Conservation (phyloP, 2,797 vertebrate species). For the Parauchenoglanis ngamensis region DNA sequence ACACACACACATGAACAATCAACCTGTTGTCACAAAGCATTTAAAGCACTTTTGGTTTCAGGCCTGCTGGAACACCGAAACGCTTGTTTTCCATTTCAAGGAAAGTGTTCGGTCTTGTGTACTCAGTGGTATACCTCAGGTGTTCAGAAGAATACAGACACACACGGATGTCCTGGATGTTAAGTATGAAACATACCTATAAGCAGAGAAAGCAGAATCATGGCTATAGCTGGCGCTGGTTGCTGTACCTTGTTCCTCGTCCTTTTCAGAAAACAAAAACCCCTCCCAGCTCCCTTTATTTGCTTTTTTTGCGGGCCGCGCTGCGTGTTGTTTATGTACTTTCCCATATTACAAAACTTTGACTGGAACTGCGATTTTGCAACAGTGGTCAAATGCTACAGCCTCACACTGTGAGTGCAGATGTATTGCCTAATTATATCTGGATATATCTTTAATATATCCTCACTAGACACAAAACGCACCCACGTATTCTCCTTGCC, state of each 20-base stretch:
- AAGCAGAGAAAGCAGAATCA: constrained; percentile 50
- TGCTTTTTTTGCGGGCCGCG: background rate
- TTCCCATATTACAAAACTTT: background rate
- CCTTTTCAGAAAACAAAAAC: background rate
- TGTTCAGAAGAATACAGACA: background rate
- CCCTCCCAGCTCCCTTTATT: background rate
- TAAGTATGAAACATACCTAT: constrained; percentile 58
- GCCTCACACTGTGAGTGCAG: background rate
- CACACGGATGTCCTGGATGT: background rate
- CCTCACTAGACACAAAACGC: background rate
- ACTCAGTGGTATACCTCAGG: background rate
- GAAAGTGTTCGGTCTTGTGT: background rate
- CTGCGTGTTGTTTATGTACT: background rate
- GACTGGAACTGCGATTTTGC: background rate
- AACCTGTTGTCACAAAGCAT: background rate
- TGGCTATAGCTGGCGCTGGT: constrained; percentile 34
- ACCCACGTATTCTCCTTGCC: background rate
- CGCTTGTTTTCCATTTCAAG: background rate
- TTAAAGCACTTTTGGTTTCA: background rate
- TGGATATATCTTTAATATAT: background rate
- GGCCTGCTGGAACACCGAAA: background rate
- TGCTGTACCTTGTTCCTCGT: background rate
- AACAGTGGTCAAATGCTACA: too few relatives aligned
- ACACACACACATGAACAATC: background rate
- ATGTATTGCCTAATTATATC: background rate